Conservation (phyloP, 2,797 vertebrate genomes). For the Propithecus perrieri region DNA sequence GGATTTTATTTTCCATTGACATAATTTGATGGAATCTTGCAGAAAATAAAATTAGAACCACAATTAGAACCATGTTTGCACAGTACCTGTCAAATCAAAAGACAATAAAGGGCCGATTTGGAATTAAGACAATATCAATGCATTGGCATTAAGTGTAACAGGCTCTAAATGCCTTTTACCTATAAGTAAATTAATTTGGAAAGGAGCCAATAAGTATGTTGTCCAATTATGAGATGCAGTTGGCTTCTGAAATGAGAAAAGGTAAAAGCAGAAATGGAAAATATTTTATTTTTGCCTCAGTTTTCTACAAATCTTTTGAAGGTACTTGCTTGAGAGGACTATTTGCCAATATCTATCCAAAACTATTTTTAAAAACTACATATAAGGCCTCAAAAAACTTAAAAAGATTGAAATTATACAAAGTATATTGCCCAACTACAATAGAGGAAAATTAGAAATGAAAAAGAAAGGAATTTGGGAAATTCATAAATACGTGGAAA, state of each 20-base stretch:
- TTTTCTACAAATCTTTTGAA: background rate
- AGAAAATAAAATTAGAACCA: constrained; percentile 26
- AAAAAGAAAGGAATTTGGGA: background rate
- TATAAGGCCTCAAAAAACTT: background rate
- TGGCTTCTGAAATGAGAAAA: background rate
- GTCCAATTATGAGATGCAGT: background rate
- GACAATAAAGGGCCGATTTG: background rate
- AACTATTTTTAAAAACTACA: background rate
- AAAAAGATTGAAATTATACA: background rate
- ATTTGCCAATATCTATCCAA: background rate
- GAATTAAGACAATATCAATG: background rate
- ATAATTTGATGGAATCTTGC: constrained; percentile 26
- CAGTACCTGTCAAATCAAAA: background rate
- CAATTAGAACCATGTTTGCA: background rate
- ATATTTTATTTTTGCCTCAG: background rate
- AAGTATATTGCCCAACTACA: background rate
- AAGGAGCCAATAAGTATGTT: background rate
- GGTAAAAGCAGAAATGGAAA: background rate
- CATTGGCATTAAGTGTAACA: background rate
- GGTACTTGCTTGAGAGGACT: background rate
- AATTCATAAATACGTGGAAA: background rate
- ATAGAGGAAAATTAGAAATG: background rate
- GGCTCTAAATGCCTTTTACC: background rate
- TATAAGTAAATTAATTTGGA: background rate
- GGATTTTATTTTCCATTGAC: constrained; percentile 46